These are phyloP conservation scores for Adela reaumurella DNA, from an alignment of 2,888 invertebrate species.

Conservation along the genomic window DNA sequence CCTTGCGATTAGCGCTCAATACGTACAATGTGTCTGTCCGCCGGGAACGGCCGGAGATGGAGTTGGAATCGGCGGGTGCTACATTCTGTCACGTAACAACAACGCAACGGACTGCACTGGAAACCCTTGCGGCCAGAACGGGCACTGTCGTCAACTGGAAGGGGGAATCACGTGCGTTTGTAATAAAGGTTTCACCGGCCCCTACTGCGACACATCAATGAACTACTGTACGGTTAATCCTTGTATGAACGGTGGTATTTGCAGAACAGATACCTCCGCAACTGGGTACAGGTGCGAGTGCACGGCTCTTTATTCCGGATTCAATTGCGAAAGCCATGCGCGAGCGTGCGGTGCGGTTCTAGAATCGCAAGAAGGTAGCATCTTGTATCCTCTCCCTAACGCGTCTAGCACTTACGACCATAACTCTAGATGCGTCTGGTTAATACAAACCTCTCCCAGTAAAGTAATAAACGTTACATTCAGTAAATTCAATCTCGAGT, in stretches of 20 bases:
- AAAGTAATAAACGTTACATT: constrained; percentile 81
- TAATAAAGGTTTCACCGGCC: constrained; percentile 55
- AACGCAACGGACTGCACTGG: constrained; percentile 39
- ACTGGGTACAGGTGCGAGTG: constrained; percentile 62
- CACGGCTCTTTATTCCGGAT: constrained; percentile 61
- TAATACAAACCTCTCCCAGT: constrained; percentile 62
- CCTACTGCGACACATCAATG: constrained; percentile 56
- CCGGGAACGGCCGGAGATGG: constrained; percentile 76
- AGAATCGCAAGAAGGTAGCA: constrained; percentile 52
- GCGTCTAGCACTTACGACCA: constrained; percentile 54
- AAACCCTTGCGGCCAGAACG: constrained; percentile 56
- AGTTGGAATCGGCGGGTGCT: constrained; percentile 75
- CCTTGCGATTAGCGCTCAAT: constrained; percentile 49
- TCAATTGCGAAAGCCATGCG: constrained; percentile 56
- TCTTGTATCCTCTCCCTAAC: constrained; percentile 57
- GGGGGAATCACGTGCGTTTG: constrained; percentile 57
- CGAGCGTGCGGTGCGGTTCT: constrained; percentile 39
- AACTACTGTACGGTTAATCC: constrained; percentile 69
- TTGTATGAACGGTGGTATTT: constrained; percentile 79
- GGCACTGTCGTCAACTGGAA: constrained; percentile 50
- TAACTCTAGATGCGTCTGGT: constrained; percentile 76
- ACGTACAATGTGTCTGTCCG: constrained; percentile 74
- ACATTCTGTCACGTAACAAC: constrained; percentile 23
- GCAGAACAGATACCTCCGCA: constrained; percentile 34
- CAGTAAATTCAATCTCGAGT: constrained; percentile 70